These are phyloP conservation scores for Antheraea yamamai DNA, from an alignment of 2,888 invertebrate genomes.

Conservation along the genomic window DNA sequence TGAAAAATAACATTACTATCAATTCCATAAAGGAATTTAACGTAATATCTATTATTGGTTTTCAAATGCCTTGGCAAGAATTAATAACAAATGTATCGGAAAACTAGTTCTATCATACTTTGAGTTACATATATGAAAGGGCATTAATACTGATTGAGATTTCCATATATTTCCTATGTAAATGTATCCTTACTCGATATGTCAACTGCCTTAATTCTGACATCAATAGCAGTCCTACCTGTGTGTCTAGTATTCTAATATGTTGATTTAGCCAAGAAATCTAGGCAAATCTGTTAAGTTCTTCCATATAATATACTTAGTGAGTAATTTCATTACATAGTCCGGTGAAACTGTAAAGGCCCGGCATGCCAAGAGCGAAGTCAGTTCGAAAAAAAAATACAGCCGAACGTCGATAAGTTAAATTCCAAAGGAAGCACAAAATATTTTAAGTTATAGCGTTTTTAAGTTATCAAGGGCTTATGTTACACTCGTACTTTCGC, in stretches of 20 bases:
- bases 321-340: not conserved
- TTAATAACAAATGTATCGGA: not conserved
- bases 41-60: not conserved
- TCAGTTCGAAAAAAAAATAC: too few species aligned
- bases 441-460: too few species aligned
- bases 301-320: not conserved
- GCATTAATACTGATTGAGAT: not conserved
- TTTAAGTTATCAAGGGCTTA: too few species aligned
- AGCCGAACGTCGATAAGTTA: too few species aligned
- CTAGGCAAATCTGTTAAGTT: not conserved
- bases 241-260: not conserved
- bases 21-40: not conserved
- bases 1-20: not conserved
- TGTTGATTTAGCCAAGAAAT: not conserved
- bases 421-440: too few species aligned
- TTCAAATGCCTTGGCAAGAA: not conserved
- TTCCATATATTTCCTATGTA: not conserved
- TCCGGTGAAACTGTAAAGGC: too few species aligned
- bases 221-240: not conserved
- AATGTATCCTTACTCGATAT: not conserved
- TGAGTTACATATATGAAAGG: not conserved
- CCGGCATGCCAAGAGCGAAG: too few species aligned
- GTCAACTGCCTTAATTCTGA: not conserved
- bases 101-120: too few species aligned
- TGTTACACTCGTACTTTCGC: too few species aligned